Evolutionary conservation across 2,797 vertebrate genomes (phyloP), one percentile per base, ranked within the genome.

Genomic region (Paramormyrops hopkinsi): DNA sequence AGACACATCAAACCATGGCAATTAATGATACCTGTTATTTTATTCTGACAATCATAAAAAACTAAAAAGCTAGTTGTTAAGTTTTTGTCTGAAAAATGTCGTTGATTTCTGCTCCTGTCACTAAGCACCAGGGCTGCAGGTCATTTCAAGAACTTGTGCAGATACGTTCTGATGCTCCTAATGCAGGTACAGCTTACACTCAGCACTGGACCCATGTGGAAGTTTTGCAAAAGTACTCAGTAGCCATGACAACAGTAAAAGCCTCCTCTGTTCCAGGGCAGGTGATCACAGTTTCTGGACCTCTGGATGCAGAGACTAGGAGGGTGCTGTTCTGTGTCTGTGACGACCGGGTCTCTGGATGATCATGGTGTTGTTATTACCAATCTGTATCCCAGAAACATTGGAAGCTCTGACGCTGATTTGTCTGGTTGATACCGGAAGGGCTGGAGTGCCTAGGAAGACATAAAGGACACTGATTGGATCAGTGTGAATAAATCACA

Each of bases 341-440:
- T 73, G 95, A 0, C 95, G 92, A 4, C 17, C 0, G 19, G 6
- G 0, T 19, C 17, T 4, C 0, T 3, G 0, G 2, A 3, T 6
- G 59, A 73, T 1, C 95, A 96, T 95, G 76, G 0, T 2, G 92
- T 96, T 96, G 89, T 94, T 88, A 92, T 92, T 12, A 6, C 96
- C 96, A 0, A 50, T 0, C 91, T 95, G 95, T 0, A 96, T 0
- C n/a, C 91, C 94, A 0, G 0, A 86, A 0, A 94, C 90, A 0
- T 90, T 79, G 89, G 92, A 91, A 44, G 90, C 37, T 9, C 2
- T 46, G 41, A 82, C 46, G 37, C 0, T 82, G 37, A n/a, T 4
- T 82, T 46, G 14, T 19, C 76, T n/a, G 46, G 41, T 22, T 41
- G 73, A 7, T 0, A 6, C 95, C 89, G 19, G 0, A 1, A 1